Evolutionary conservation across 2,797 vertebrate species (phyloP).

Genomic region (Sebastes paucispinis): DNA sequence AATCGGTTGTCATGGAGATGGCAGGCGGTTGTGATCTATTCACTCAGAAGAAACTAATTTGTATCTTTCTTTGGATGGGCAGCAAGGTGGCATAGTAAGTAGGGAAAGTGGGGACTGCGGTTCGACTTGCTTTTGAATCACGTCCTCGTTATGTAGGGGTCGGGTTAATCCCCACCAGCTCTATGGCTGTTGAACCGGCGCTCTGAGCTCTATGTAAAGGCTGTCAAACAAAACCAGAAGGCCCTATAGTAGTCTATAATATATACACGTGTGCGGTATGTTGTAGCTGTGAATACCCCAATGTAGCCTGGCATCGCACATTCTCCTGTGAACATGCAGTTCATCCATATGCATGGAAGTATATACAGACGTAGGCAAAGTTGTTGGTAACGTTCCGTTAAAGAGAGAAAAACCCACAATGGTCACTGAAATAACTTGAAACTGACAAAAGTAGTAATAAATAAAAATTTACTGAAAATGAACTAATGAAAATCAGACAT

Average conservation of each 20-base stretch:
- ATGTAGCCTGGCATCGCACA: background rate
- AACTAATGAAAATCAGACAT: no score
- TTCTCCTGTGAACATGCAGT: background rate
- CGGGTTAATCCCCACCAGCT: background rate
- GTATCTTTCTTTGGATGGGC: background rate
- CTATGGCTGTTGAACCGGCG: background rate
- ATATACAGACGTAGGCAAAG: no score
- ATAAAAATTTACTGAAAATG: no score
- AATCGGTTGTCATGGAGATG: conserved; percentile 27
- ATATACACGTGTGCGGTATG: background rate
- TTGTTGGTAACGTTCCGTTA: no score
- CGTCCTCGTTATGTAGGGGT: background rate
- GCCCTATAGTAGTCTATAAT: background rate
- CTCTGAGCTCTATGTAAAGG: conserved; percentile 9
- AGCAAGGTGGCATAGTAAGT: conserved; percentile 2
- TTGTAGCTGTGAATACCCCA: background rate
- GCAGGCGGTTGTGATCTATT: conserved; percentile 15
- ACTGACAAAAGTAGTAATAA: no score
- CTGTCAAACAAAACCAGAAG: background rate
- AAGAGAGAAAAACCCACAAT: no score
- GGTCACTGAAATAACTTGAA: no score
- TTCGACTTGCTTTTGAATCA: conserved; percentile 4
- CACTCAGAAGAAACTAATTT: conserved; percentile 26
- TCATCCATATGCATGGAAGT: conserved; percentile 32
- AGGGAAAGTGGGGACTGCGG: background rate